phyloP scores from a whole-genome alignment of 2,797 vertebrate species.

The Muscicapa comitata region DNA sequence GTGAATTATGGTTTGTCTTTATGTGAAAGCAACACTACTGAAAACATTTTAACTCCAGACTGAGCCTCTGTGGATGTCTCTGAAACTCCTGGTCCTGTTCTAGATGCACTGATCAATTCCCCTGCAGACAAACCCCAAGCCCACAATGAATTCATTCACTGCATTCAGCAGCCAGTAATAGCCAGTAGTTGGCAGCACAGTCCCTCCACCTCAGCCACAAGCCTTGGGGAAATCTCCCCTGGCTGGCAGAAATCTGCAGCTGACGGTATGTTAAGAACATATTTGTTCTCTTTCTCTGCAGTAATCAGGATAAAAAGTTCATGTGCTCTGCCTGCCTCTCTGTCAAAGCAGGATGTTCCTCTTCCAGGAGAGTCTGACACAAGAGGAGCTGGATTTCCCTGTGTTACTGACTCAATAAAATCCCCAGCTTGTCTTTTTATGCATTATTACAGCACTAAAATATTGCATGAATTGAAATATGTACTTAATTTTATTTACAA shows the following conservation, averaged over 20 bases:
- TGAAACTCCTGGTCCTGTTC: background rate
- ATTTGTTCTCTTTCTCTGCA: background rate
- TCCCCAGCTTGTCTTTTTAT: background rate
- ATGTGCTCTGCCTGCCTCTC: background rate
- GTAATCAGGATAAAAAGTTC: background rate
- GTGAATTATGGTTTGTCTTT: background rate
- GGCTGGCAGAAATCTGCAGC: background rate
- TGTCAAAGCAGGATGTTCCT: background rate
- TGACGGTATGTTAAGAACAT: background rate
- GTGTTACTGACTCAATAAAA: background rate
- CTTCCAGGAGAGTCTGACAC: background rate
- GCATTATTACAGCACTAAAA: background rate
- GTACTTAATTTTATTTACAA: slow-evolving; percentile 30
- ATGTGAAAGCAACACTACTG: background rate
- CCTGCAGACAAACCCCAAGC: background rate
- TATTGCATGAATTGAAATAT: background rate
- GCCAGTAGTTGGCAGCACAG: slow-evolving; percentile 56
- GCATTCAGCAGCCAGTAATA: background rate
- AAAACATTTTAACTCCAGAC: background rate
- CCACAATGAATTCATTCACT: background rate
- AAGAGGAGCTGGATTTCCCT: slow-evolving; percentile 1
- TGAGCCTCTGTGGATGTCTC: background rate
- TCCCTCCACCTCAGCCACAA: background rate
- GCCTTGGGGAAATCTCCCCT: background rate
- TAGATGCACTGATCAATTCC: background rate